A percentile compares a stretch with the other conserved stretches of the same genome.
phyloP scores from a whole-genome alignment of 2,888 invertebrate genomes.

The Drosophila mettleri region DNA sequence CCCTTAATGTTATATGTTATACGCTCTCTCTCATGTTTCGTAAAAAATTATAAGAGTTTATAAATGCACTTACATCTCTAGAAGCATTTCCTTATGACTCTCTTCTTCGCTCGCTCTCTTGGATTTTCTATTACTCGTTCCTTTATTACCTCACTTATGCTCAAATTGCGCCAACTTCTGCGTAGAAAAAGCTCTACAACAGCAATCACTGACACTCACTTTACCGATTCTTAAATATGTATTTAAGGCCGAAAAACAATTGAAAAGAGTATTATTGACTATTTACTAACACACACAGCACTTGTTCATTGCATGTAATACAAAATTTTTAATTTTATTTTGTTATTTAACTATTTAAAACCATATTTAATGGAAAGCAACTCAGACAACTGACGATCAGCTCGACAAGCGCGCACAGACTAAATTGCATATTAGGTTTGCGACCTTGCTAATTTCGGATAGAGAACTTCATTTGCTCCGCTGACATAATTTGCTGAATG shows the following conservation, averaged over 20 bases:
- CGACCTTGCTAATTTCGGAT: not conserved
- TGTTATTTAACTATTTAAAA: not conserved
- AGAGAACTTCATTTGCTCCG: not conserved
- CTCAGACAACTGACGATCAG: not conserved
- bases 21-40: not conserved
- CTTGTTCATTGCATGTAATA: not conserved
- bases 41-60: not conserved
- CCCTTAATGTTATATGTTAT: no score
- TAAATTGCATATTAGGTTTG: not conserved
- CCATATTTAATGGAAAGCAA: not conserved
- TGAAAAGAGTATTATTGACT: not conserved
- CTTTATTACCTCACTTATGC: not conserved
- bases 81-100: not conserved
- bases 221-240: not conserved
- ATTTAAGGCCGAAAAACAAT: not conserved
- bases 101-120: not conserved
- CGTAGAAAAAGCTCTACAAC: slow-evolving; percentile 2
- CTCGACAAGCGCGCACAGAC: slow-evolving; percentile 2
- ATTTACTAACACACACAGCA: not conserved
- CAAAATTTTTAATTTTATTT: not conserved
- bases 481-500: not conserved
- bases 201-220: not conserved
- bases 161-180: not conserved
- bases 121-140: not conserved
- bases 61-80: not conserved